A percentile compares a stretch with the other conserved stretches of the same genome.
Conservation (phyloP, 2,113 vertebrate species). For the Psittacula cyanocephala region DNA sequence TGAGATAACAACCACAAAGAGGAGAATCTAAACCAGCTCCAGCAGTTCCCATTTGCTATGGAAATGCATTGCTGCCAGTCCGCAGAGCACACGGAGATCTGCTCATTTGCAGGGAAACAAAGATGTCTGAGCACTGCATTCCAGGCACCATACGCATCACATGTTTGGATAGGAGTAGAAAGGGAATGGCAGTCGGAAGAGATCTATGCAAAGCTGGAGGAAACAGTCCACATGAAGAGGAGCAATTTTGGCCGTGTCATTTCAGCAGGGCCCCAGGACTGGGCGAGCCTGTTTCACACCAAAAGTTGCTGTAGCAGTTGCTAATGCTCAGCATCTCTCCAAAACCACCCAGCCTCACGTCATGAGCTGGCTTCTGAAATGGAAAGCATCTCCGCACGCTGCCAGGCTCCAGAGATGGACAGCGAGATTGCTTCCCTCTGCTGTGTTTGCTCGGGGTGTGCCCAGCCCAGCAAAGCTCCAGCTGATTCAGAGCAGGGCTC, state of each 20-base stretch:
- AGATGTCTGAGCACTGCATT: background rate
- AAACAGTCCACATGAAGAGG: background rate
- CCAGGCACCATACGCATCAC: background rate
- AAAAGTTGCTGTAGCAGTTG: background rate
- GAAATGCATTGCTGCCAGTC: background rate
- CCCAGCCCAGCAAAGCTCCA: background rate
- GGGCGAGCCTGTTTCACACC: conserved; percentile 24
- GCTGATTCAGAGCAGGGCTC: conserved; percentile 25
- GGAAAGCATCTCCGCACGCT: conserved; percentile 4
- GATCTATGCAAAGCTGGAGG: conserved; percentile 17
- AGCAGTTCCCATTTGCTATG: background rate
- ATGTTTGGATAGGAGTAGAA: background rate
- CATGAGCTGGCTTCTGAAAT: background rate
- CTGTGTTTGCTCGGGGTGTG: background rate
- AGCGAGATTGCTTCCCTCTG: background rate
- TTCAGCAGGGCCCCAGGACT: background rate
- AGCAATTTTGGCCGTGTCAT: background rate
- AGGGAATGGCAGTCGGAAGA: background rate
- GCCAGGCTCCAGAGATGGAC: background rate
- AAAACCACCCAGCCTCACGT: background rate
- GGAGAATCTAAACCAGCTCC: background rate
- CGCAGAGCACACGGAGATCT: background rate
- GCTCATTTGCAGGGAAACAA: background rate
- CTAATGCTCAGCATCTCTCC: background rate
- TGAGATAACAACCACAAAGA: background rate